Conservation (phyloP, 1,140 invertebrate genomes). For the Leptinotarsa lineolata region DNA sequence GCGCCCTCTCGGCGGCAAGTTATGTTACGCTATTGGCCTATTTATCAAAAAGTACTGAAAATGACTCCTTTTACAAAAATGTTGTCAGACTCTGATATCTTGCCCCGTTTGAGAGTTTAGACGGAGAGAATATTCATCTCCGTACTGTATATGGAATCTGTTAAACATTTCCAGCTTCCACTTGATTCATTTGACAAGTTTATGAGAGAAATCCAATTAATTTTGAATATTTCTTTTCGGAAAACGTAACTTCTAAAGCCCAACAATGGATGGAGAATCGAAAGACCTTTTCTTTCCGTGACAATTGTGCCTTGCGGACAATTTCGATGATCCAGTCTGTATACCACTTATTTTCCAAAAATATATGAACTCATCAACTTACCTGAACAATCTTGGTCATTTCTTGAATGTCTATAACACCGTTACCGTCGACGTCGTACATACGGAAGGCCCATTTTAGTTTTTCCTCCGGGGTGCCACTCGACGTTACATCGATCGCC, state of each 20-base stretch:
- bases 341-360: neutral
- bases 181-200: too few relatives aligned
- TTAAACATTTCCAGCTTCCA: too few relatives aligned
- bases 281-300: neutral
- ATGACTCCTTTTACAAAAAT: too few relatives aligned
- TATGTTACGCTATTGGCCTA: too few relatives aligned
- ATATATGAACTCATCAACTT: slow-evolving; percentile 43
- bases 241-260: neutral
- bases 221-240: too few relatives aligned
- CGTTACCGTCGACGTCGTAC: slow-evolving; percentile 99
- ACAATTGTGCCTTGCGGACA: neutral
- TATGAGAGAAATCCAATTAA: too few relatives aligned
- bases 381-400: slow-evolving; percentile 95
- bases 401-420: slow-evolving; percentile 96
- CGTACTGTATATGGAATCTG: too few relatives aligned
- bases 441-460: slow-evolving; percentile 99
- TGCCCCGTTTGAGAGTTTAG: too few relatives aligned
- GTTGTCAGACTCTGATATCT: too few relatives aligned
- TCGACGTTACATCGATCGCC: slow-evolving; percentile 97
- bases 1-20: too few relatives aligned
- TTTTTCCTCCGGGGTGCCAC: slow-evolving; percentile 97
- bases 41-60: too few relatives aligned
- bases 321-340: neutral
- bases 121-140: too few relatives aligned
- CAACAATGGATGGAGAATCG: neutral